Evolutionary conservation across 1,140 invertebrate species (phyloP).

Genomic region (Drosophila chauvacae): DNA sequence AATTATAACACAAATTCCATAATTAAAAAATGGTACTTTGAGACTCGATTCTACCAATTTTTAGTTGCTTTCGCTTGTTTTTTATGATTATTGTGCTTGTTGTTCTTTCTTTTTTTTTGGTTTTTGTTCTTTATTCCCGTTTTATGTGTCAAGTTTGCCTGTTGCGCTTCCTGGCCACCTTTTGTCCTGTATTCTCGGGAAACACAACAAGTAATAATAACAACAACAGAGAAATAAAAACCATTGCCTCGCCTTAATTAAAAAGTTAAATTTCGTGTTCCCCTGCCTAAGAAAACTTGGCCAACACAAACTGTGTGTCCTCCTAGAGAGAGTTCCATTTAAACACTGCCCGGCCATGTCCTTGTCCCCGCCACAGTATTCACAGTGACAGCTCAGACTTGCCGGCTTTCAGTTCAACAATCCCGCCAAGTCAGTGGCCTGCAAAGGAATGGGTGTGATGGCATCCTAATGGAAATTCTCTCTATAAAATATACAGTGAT

Average conservation of each 20-base stretch:
- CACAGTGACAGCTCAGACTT: constrained; percentile 33
- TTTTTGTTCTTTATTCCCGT: constrained; percentile 28
- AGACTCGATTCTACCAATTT: background rate
- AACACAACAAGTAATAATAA: constrained; percentile 10
- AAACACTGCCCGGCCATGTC: constrained; percentile 3
- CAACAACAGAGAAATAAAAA: constrained; percentile 49
- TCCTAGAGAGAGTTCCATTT: constrained; percentile 2
- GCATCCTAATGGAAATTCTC: background rate
- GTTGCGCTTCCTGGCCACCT: constrained; percentile 54
- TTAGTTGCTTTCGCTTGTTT: constrained; percentile 1
- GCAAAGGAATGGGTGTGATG: background rate
- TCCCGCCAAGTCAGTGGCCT: constrained; percentile 4
- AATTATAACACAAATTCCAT: background rate
- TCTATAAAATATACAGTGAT: background rate
- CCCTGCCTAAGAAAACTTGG: constrained; percentile 47
- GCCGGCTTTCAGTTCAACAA: constrained; percentile 33
- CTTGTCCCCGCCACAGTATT: constrained; percentile 13
- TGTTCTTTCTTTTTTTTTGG: constrained; percentile 8
- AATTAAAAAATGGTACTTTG: background rate
- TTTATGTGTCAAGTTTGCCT: constrained; percentile 71
- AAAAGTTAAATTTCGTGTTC: constrained; percentile 72
- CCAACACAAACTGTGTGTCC: constrained; percentile 21
- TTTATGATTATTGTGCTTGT: constrained; percentile 41
- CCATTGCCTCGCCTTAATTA: constrained; percentile 74
- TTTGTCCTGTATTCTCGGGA: constrained; percentile 33